These are phyloP conservation scores for Alviniconcha marisindica DNA, from an alignment of 1,140 invertebrate genomes.

Conservation along the genomic window DNA sequence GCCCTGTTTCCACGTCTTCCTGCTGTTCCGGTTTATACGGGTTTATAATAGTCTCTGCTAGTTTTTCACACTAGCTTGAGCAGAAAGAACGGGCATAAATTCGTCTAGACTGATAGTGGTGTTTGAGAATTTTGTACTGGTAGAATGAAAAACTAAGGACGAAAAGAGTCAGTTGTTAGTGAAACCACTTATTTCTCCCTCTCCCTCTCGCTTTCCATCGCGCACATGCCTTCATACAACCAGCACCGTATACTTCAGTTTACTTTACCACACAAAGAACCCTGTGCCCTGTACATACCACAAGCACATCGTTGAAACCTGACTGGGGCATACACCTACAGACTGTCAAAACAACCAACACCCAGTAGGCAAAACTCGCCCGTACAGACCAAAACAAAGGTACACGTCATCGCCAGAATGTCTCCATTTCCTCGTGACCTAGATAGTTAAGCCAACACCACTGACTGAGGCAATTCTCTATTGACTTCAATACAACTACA, in stretches of 20 bases:
- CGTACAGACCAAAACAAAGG: constrained; percentile 4
- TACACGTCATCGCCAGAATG: neutral
- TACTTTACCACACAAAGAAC: no score
- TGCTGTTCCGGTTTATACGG: neutral
- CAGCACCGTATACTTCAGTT: no score
- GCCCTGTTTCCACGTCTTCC: neutral
- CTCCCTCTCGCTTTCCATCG: neutral
- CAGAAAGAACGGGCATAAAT: neutral
- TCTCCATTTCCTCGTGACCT: constrained; percentile 3
- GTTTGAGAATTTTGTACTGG: neutral
- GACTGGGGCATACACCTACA: no score
- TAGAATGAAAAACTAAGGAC: no score
- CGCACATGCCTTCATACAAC: neutral
- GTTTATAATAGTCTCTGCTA: no score
- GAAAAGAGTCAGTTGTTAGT: neutral
- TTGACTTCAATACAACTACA: no score
- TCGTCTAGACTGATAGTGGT: neutral
- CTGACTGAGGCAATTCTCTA: no score
- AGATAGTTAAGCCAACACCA: neutral
- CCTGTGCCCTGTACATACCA: no score
- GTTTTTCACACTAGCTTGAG: no score
- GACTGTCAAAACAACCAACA: no score
- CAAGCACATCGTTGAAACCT: no score
- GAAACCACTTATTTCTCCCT: neutral
- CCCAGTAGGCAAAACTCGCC: no score